Base-by-base conservation (phyloP, 2,888 invertebrate genomes). In the Papilio demoleus region DNA sequence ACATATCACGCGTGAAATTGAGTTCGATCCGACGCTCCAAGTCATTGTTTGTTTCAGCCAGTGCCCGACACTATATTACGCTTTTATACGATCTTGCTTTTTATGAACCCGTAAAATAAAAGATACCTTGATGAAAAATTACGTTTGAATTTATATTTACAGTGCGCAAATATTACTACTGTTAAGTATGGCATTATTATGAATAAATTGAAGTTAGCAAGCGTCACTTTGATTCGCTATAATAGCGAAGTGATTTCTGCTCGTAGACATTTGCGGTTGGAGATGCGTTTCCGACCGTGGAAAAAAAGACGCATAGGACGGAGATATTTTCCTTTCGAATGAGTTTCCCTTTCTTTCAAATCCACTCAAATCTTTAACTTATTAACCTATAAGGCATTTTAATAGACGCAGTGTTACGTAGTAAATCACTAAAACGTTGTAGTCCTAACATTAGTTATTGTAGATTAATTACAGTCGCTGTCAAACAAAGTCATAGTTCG, bases 1-100 rank as follows among this genome's bases (percentile, higher is more conserved):
- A 86, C 85, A 90, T 90, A 91, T 90, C 89, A 90, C 88, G 88
- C 91, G 90, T 91, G 90, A 91, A 92, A 92, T 92, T 88, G 90
- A 88, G 84, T 90, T 90, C 85, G 85, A 85, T 78, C 85, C 84
- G 79, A 71, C 73, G 79, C 82, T 82, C n/a, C 79, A 83, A 86
- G 85, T 84, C 84, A 86, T 86, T 87, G 87, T 86, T 81, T 82
- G 83, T 75, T 78, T 78, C 80, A 81, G 79, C 78, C 82, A 81
- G 77, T 78, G 77, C 75, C 80, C 81, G 84, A 82, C 83, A 82
- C 75, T 81, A 70, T 65, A 67, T 69, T 68, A 70, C 65, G 72
- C 60, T 31, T 56, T 31, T 53, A 72, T 14, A 31, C 31, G 31
- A 31, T 3, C 47, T 59, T 65, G 58, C 59, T 40, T 47, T 65